Base-by-base conservation (phyloP, 2,113 vertebrate species). In the Nansenia antarctica region DNA sequence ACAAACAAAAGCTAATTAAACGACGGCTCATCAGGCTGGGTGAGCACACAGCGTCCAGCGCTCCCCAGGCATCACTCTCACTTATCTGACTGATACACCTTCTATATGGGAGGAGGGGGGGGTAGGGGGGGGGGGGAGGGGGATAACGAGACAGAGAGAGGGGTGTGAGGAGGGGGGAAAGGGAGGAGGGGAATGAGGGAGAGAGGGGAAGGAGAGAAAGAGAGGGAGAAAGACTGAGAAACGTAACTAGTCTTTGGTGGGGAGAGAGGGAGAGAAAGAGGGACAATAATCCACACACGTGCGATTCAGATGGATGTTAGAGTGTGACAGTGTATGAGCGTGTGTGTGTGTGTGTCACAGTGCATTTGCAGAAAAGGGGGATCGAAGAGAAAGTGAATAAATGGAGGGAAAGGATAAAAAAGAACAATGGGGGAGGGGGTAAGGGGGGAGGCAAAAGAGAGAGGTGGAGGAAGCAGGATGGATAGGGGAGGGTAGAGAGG, bases 71-170 rank as follows among this genome's bases (percentile, higher is more conserved):
- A 81, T 87, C 80, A 81, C 84, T 77, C 31, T 69, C 70, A 62
- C 80, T 91, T 92, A 89, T 90, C 87, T 90, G 72, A 65, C 84
- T 82, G 83, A 71, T 77, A 89, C 73, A 90, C 81, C 86, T 87
- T 87, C 83, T 81, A 78, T 67, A n/a, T 54, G 85, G 65, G 79
- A 75, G 63, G 88, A 79, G 85, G 84, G 88, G 83, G 88, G 90
- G 78, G 75, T 74, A 69, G 55, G n/a, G 73, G 62, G 77, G 45
- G 18, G 55, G 47, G 31, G n/a, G 32, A 6, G 26, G 75, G 80
- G n/a, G 62, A 31, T 1, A 7, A 26, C 7, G 12, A 26, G 31
- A 15, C 4, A 27, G 31, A 39, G 15, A 12, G 1, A 26, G 11
- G 9, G 22, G 8, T n/a, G 32, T 14, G 35, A 18, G 12, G 12